Percentiles rank a stretch among this genome's conserved stretches.
These are phyloP conservation scores for Hyphantria cunea DNA, from an alignment of 1,140 invertebrate genomes.

Conservation along the genomic window DNA sequence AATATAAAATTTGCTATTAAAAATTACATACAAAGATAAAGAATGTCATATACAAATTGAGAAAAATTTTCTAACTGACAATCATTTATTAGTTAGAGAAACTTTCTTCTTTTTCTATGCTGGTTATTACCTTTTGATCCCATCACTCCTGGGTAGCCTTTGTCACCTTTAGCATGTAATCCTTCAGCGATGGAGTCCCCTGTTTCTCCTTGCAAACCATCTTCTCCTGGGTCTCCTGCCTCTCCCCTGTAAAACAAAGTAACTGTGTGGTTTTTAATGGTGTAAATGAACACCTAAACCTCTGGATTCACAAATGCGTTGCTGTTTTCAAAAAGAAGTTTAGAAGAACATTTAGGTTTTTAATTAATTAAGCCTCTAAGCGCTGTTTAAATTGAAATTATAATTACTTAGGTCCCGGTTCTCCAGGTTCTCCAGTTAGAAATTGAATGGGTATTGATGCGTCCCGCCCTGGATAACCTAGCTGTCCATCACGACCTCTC, in stretches of 20 bases:
- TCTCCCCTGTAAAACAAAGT: conserved; percentile 51
- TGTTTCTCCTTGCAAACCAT: conserved; percentile 54
- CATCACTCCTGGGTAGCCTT: conserved; percentile 76
- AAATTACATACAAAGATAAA: no score
- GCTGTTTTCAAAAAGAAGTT: no score
- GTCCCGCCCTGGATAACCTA: conserved; percentile 76
- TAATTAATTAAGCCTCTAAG: no score
- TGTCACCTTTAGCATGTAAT: conserved; percentile 81
- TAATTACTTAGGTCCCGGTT: conserved; percentile 58
- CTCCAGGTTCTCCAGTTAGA: conserved; percentile 58
- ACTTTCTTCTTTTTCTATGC: no score
- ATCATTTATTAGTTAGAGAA: no score
- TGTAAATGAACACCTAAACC: no score
- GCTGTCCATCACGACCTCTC: conserved; percentile 81
- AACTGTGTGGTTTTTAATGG: background rate
- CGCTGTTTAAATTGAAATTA: background rate
- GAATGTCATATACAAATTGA: no score
- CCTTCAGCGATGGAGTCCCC: conserved; percentile 55
- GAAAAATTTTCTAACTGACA: no score
- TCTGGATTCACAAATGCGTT: no score
- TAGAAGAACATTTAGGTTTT: no score
- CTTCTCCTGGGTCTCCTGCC: conserved; percentile 58
- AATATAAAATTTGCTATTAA: no score
- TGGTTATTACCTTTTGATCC: conserved; percentile 49
- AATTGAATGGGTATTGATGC: conserved; percentile 48